phyloP scores from a whole-genome alignment of 2,113 vertebrate species.

The Formicarius rufipectus region DNA sequence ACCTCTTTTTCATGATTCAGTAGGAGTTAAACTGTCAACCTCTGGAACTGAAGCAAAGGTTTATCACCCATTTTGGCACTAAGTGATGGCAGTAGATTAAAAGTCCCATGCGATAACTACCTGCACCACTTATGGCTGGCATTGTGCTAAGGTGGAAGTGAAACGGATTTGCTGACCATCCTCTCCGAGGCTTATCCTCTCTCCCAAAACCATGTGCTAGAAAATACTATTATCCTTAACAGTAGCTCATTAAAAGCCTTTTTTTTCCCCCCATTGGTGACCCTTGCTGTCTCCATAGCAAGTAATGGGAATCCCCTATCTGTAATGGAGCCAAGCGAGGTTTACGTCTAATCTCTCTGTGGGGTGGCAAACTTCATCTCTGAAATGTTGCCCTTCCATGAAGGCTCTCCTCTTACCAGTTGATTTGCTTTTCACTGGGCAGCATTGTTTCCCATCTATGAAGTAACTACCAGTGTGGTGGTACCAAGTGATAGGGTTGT shows the following conservation, averaged over 20 bases:
- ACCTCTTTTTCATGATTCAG: background rate
- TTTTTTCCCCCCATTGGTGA: background rate
- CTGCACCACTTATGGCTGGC: background rate
- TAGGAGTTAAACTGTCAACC: background rate
- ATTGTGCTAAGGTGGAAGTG: background rate
- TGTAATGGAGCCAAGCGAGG: background rate
- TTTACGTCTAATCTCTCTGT: background rate
- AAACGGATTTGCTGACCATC: background rate
- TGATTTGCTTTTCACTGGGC: background rate
- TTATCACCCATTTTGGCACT: background rate
- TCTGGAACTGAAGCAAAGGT: background rate
- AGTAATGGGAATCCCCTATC: background rate
- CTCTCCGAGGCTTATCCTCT: background rate
- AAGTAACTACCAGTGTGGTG: background rate
- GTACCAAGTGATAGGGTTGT: background rate
- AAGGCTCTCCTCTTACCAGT: background rate
- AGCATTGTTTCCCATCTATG: background rate
- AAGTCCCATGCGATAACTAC: background rate
- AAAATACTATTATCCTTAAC: background rate
- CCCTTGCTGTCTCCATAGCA: background rate
- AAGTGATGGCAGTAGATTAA: background rate
- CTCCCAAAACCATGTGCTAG: background rate
- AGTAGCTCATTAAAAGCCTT: background rate
- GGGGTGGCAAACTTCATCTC: background rate
- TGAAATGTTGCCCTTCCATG: background rate